Evolutionary conservation across 2,888 invertebrate genomes (phyloP).

Genomic region (Didymodactylos carnosus): DNA sequence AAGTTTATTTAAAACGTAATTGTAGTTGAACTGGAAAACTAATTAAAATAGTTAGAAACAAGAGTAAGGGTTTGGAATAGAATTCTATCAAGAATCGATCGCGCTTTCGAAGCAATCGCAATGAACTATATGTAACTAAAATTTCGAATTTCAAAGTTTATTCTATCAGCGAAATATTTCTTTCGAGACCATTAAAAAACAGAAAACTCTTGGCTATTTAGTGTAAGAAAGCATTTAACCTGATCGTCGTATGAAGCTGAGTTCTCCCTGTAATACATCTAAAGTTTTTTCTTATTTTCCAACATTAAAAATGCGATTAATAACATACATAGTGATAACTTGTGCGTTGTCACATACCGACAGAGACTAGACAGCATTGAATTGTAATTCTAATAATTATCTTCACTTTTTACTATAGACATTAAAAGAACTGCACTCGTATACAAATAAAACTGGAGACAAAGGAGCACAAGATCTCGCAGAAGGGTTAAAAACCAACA

Average conservation of each 20-base stretch:
- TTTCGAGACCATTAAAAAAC: neutral
- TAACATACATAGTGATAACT: neutral
- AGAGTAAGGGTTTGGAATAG: no score
- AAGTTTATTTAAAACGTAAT: no score
- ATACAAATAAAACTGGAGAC: neutral
- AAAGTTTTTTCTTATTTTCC: neutral
- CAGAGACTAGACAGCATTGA: neutral
- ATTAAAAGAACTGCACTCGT: neutral
- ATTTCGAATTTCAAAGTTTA: no score
- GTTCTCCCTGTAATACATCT: neutral
- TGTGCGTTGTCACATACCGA: neutral
- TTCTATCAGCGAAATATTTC: neutral
- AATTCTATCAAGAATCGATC: neutral
- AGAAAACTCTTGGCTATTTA: neutral
- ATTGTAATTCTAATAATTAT: neutral
- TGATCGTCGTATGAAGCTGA: neutral
- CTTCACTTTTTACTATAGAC: neutral
- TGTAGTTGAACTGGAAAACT: no score
- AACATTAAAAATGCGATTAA: neutral
- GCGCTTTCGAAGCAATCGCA: no score
- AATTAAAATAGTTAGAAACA: no score
- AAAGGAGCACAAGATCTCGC: neutral
- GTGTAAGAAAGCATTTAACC: neutral
- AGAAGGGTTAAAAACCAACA: neutral
- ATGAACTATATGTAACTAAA: no score